Evolutionary conservation across 2,113 vertebrate species (phyloP).

Genomic region (Tenrec ecaudatus): DNA sequence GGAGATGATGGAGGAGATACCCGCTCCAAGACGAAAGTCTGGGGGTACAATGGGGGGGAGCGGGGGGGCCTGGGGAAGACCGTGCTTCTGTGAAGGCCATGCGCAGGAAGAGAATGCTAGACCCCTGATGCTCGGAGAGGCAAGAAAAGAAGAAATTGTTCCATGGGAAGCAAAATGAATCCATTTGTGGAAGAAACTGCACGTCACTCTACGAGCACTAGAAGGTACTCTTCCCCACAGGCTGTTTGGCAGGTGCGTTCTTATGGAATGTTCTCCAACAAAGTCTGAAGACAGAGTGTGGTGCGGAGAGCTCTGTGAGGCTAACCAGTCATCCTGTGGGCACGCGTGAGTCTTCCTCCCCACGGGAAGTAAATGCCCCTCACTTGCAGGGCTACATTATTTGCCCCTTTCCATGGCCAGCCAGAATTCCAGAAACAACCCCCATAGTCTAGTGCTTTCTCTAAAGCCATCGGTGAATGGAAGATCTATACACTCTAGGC

Average conservation of each 20-base stretch:
- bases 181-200: background rate
- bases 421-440: background rate
- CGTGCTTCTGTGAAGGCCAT: background rate
- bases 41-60: too few species aligned
- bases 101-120: background rate
- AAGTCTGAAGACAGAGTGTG: background rate
- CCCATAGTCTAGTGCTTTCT: background rate
- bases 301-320: background rate
- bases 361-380: too few species aligned
- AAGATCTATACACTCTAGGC: background rate
- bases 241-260: too few species aligned
- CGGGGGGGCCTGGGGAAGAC: background rate
- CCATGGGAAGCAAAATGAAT: background rate
- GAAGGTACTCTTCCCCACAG: background rate
- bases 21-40: background rate
- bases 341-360: background rate
- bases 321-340: fast-evolving
- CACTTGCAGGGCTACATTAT: background rate
- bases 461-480: background rate
- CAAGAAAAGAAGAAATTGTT: background rate
- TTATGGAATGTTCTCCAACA: background rate
- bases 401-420: background rate
- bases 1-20: background rate
- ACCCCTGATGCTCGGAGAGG: background rate
- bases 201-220: background rate